Percentiles rank a stretch among this genome's conserved stretches.
Evolutionary conservation across 2,113 vertebrate species (phyloP).

Genomic region (Coryphaenoides rupestris): DNA sequence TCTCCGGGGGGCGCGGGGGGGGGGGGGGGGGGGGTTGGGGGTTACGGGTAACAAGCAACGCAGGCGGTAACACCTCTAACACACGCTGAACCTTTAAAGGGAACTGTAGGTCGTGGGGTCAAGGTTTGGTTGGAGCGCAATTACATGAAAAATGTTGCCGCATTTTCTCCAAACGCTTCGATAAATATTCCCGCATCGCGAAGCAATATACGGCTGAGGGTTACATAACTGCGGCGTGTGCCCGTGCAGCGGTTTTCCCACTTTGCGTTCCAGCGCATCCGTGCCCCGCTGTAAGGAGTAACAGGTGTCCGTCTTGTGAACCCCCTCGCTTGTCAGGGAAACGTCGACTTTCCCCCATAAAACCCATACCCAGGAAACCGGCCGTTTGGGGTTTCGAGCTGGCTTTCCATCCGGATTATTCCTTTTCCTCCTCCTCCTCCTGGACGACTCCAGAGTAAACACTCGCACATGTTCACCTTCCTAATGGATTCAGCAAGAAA

Average conservation of each 20-base stretch:
- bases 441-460: slow-evolving; percentile 22
- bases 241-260: slow-evolving; percentile 35
- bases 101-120: slow-evolving; percentile 10
- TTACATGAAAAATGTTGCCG: no score
- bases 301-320: slow-evolving; percentile 36
- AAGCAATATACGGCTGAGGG: slow-evolving; percentile 23
- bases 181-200: slow-evolving; percentile 22
- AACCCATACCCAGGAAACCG: slow-evolving; percentile 34
- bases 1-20: no score
- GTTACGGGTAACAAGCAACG: slow-evolving; percentile 20
- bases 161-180: slow-evolving; percentile 7
- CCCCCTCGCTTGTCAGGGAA: slow-evolving; percentile 31
- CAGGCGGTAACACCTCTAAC: slow-evolving; percentile 12
- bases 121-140: slow-evolving; percentile 31
- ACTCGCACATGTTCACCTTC: slow-evolving; percentile 17
- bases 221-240: slow-evolving; percentile 10
- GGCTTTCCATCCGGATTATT: slow-evolving; percentile 45
- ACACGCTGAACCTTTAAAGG: slow-evolving; percentile 27
- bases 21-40: no score
- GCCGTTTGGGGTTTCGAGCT: background rate
- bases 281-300: slow-evolving; percentile 27
- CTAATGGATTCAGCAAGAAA: slow-evolving; percentile 35
- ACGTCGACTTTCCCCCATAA: slow-evolving; percentile 44
- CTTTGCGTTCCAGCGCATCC: slow-evolving; percentile 12
- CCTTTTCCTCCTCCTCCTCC: slow-evolving; percentile 17